phyloP scores from a whole-genome alignment of 2,113 vertebrate genomes.

The Gambusia holbrooki region DNA sequence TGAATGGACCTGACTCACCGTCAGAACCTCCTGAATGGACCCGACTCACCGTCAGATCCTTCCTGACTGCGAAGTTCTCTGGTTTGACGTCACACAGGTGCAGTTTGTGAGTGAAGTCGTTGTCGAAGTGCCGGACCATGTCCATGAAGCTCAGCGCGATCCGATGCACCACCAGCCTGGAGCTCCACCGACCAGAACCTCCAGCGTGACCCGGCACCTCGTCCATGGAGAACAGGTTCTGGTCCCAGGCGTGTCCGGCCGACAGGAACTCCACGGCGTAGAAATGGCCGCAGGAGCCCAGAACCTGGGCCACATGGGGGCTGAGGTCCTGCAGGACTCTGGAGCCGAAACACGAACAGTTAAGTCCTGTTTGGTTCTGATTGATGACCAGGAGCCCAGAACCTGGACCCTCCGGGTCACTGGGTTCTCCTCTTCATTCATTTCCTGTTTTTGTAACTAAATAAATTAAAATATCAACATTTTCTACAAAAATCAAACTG shows the following conservation, averaged over 20 bases:
- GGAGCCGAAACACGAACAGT: neutral
- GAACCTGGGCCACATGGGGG: constrained; percentile 86
- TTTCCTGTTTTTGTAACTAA: too few relatives aligned
- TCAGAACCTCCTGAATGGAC: too few relatives aligned
- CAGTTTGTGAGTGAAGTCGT: constrained; percentile 91
- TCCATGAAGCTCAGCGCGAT: constrained; percentile 96
- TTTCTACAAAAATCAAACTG: too few relatives aligned
- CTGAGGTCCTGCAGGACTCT: constrained; percentile 90
- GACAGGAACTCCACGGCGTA: constrained; percentile 94
- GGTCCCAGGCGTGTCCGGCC: constrained; percentile 89
- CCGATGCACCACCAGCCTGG: constrained; percentile 75
- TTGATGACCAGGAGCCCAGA: too few relatives aligned
- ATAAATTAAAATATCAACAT: too few relatives aligned
- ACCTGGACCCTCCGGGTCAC: too few relatives aligned
- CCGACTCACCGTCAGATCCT: constrained; percentile 82
- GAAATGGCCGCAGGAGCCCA: constrained; percentile 97
- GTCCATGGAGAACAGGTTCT: constrained; percentile 90
- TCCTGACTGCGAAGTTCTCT: constrained; percentile 95
- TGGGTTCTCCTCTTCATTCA: too few relatives aligned
- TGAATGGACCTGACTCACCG: too few relatives aligned
- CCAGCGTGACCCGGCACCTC: constrained; percentile 39
- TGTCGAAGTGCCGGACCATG: constrained; percentile 93
- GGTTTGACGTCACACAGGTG: constrained; percentile 98
- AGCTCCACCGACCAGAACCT: constrained; percentile 29
- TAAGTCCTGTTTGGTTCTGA: too few relatives aligned